Conservation (phyloP, 2,888 invertebrate species). For the Bruchidius siliquastri region DNA sequence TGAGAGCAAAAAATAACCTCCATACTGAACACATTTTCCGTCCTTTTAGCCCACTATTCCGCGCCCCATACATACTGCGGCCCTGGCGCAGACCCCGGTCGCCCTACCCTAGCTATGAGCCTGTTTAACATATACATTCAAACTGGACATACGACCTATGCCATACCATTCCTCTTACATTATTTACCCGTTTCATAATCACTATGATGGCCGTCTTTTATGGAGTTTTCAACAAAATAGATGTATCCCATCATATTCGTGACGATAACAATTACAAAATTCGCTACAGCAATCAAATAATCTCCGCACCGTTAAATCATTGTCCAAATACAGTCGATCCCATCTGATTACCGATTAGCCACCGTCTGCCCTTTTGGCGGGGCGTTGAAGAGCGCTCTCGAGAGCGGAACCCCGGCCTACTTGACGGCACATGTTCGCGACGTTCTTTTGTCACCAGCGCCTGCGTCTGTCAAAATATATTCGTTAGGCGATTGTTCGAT, state of each 20-base stretch:
- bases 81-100: too few species aligned
- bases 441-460: constrained; percentile 17
- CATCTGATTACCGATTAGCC: neutral
- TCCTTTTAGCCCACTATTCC: too few species aligned
- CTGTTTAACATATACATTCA: too few species aligned
- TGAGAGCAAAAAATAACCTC: too few species aligned
- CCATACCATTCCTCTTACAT: too few species aligned
- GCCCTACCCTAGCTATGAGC: too few species aligned
- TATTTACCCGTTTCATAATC: too few species aligned
- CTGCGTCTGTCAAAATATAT: constrained; percentile 31
- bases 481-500: constrained; percentile 22
- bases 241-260: neutral
- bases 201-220: too few species aligned
- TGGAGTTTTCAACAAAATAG: neutral
- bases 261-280: neutral
- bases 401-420: neutral
- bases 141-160: too few species aligned
- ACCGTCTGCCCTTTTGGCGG: neutral
- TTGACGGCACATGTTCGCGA: constrained; percentile 18
- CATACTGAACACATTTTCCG: too few species aligned
- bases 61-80: too few species aligned
- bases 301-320: neutral
- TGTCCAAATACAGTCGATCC: neutral
- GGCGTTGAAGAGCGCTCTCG: neutral
- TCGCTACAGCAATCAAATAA: neutral